phyloP scores from a whole-genome alignment of 1,140 invertebrate genomes.

The Notospermus geniculatus region DNA sequence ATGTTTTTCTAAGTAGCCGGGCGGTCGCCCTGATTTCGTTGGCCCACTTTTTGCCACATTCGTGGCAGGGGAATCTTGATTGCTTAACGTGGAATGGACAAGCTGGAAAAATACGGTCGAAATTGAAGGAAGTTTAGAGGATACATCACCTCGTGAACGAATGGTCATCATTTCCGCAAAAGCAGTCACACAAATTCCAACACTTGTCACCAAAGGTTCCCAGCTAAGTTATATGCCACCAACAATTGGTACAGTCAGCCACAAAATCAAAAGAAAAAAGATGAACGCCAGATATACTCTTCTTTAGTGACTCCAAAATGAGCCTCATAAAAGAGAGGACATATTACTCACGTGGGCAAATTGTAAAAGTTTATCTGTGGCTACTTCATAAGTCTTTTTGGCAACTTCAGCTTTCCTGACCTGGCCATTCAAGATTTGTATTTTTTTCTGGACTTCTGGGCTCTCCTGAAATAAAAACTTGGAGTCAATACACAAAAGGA shows the following conservation, averaged over 20 bases:
- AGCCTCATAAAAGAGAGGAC: too few relatives aligned
- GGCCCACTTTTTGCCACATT: constrained; percentile 5
- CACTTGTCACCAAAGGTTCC: too few relatives aligned
- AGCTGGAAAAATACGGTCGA: constrained; percentile 21
- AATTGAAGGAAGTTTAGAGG: too few relatives aligned
- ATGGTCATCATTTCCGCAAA: too few relatives aligned
- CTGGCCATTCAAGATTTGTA: constrained; percentile 46
- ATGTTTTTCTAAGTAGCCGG: constrained; percentile 32
- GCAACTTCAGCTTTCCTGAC: constrained; percentile 45
- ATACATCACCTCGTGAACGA: too few relatives aligned
- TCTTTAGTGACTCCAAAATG: too few relatives aligned
- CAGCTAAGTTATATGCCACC: too few relatives aligned
- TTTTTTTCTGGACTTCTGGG: constrained; percentile 33
- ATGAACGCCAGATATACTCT: too few relatives aligned
- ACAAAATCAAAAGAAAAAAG: too few relatives aligned
- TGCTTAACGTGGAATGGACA: constrained; percentile 32
- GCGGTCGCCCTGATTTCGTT: constrained; percentile 21
- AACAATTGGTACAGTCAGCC: too few relatives aligned
- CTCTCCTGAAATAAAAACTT: constrained; percentile 28
- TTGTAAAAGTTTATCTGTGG: constrained; percentile 47
- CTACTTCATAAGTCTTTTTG: constrained; percentile 49
- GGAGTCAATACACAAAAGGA: too few relatives aligned
- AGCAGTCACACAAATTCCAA: too few relatives aligned
- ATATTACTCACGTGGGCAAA: constrained; percentile 47
- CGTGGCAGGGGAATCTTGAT: constrained; percentile 5